Evolutionary conservation across 2,888 invertebrate genomes (phyloP), one percentile per base, ranked within the genome.

Genomic region (Athetis lepigone): DNA sequence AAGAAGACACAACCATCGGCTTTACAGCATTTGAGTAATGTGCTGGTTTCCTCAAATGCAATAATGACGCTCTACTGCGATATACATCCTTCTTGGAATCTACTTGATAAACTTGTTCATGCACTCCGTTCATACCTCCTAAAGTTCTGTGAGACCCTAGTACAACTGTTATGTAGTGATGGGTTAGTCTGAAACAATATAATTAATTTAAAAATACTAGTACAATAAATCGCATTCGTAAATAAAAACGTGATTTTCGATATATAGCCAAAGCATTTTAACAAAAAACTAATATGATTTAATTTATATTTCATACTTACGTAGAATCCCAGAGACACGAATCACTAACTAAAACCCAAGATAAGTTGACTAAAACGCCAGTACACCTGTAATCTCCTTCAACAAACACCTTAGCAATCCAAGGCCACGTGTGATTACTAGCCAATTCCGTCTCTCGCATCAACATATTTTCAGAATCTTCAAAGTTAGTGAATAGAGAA

Each of bases 401-500:
- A 0, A 96, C 92, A 86, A 96, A 97, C 54, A 98, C 92, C 79
- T 97, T 96, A 0, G 96, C 97, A 80, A 96, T 91, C 98, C 98
- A 98, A 0, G 97, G 97, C 95, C 96, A 96, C 63, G 90, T 84
- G 18, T 85, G 70, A 9, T 79, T 79, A 3, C 69, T 66, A 4
- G 68, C 54, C 7, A 60, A 63, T 52, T 85, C 81, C 1, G 82
- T 77, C 59, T 83, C 79, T 74, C 86, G 79, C 21, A 73, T 75
- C 19, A 81, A 85, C 21, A 85, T 46, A 54, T 85, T 90, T 78
- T 90, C 85, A 39, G 83, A 73, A 40, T 83, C 72, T 55, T 89
- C 88, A 52, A 90, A 90, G 66, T 91, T 82, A 29, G 91, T 91
- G 61, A 87, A 92, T 13, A 95, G 87, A 6, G 91, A 85, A 74